Percentiles rank a stretch among this genome's conserved stretches.
Conservation (phyloP, 2,113 vertebrate genomes). For the Tachysurus fulvidraco region DNA sequence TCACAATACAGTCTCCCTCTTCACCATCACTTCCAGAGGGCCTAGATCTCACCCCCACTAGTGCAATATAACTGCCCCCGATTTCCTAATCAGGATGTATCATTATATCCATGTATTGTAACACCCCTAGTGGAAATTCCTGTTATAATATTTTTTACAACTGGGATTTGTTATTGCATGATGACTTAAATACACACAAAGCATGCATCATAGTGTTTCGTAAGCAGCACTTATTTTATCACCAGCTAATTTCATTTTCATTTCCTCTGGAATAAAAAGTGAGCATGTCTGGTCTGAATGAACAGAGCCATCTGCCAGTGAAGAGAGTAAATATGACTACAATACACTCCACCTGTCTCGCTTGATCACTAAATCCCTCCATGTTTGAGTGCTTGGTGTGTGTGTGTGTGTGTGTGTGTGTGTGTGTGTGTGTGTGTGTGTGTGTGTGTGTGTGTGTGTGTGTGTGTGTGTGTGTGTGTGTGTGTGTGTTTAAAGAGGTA, state of each 20-base stretch:
- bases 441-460: constrained; percentile 8
- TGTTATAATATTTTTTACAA: neutral
- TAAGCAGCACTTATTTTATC: neutral
- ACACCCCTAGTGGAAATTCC: neutral
- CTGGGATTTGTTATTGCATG: constrained; percentile 1
- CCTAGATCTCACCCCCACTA: neutral
- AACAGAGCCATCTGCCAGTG: constrained; percentile 73
- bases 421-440: constrained; percentile 1
- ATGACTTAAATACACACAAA: neutral
- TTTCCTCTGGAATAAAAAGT: constrained; percentile 25
- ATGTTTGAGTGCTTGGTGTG: neutral
- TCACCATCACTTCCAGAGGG: neutral
- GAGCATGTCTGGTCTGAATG: constrained; percentile 51
- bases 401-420: constrained; percentile 9
- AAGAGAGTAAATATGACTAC: constrained; percentile 72
- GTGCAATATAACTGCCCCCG: neutral
- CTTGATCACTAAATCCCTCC: constrained; percentile 22
- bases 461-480: constrained; percentile 4
- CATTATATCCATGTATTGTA: neutral
- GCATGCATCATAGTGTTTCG: too few relatives aligned
- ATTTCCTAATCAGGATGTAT: neutral
- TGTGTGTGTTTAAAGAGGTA: neutral
- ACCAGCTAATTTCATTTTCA: constrained; percentile 27
- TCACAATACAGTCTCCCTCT: neutral
- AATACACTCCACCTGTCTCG: constrained; percentile 67